Percentiles rank a stretch among this genome's conserved stretches.
These are phyloP conservation scores for Oryzias melastigma DNA, from an alignment of 2,113 vertebrate genomes.

Conservation along the genomic window DNA sequence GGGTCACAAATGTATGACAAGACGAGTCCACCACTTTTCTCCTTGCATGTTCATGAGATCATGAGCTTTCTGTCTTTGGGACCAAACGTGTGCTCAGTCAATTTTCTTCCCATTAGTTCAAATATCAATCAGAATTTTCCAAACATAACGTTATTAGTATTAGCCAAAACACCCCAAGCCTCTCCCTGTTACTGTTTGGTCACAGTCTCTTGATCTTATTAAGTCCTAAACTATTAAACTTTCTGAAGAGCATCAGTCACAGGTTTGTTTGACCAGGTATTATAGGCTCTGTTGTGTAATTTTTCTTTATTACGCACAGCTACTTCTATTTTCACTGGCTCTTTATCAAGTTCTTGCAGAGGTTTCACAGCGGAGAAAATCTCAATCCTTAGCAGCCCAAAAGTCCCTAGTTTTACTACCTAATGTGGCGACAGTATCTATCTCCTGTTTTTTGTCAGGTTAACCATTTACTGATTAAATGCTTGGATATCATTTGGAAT, in stretches of 20 bases:
- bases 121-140: slow-evolving; percentile 55
- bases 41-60: slow-evolving; percentile 30
- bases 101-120: slow-evolving; percentile 73
- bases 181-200: slow-evolving; percentile 46
- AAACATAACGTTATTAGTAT: slow-evolving; percentile 64
- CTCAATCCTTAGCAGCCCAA: not conserved
- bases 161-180: slow-evolving; percentile 31
- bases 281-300: slow-evolving; percentile 56
- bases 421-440: slow-evolving; percentile 45
- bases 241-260: slow-evolving; percentile 60
- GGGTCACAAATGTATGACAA: slow-evolving; percentile 47
- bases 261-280: slow-evolving; percentile 70
- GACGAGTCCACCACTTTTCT: slow-evolving; percentile 28
- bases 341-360: slow-evolving; percentile 54
- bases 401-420: slow-evolving; percentile 49
- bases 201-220: slow-evolving; percentile 40
- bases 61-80: slow-evolving; percentile 29
- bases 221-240: slow-evolving; percentile 49
- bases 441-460: slow-evolving; percentile 56
- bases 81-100: slow-evolving; percentile 51
- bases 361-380: slow-evolving; percentile 31
- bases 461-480: slow-evolving; percentile 64
- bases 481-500: slow-evolving; percentile 55
- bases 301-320: slow-evolving; percentile 49
- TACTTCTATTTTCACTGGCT: slow-evolving; percentile 66